These are phyloP conservation scores for Tonatia bakeri DNA, from an alignment of 2,113 vertebrate genomes.

Conservation along the genomic window DNA sequence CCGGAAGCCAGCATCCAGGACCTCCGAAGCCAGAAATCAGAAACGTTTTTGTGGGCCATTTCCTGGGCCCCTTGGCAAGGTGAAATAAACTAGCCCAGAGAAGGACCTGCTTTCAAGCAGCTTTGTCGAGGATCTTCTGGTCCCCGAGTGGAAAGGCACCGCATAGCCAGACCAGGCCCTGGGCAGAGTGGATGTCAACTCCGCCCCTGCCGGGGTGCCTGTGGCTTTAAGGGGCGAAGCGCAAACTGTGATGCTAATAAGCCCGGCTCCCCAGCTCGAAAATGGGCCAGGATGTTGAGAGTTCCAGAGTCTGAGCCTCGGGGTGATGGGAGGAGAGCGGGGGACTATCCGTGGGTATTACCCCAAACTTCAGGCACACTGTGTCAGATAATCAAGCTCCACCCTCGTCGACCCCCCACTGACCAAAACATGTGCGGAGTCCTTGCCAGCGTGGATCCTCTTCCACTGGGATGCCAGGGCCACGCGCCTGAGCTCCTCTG, in stretches of 20 bases:
- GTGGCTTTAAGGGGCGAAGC: not conserved
- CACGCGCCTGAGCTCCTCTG: conserved; percentile 38
- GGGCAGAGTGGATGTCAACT: not conserved
- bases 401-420: not conserved
- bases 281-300: not conserved
- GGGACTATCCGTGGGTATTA: not conserved
- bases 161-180: not conserved
- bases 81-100: not conserved
- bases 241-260: not conserved
- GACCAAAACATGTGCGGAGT: not conserved
- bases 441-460: not conserved
- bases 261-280: not conserved
- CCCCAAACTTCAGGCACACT: not conserved
- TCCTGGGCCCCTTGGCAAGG: not conserved
- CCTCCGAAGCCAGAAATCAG: not conserved
- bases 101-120: not conserved
- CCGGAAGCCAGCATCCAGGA: not conserved
- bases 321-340: not conserved
- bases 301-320: not conserved
- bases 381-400: not conserved
- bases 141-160: not conserved
- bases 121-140: not conserved
- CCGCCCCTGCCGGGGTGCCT: not conserved
- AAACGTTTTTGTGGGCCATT: not conserved
- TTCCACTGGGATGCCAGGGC: not conserved